phyloP scores from a whole-genome alignment of 2,888 invertebrate genomes.

The Polymixis flavicincta region DNA sequence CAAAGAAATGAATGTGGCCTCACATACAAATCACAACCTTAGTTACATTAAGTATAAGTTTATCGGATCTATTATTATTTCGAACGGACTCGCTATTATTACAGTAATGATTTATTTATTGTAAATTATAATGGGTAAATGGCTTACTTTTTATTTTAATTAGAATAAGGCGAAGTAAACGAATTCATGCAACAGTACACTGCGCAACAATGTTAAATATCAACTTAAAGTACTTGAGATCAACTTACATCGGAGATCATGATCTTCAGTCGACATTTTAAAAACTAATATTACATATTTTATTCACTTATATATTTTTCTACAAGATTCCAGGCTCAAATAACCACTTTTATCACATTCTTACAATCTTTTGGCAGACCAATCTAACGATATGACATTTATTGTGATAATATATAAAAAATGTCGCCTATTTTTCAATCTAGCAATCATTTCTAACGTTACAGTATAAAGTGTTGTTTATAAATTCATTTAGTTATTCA shows the following conservation, averaged over 20 bases:
- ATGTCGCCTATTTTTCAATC: slow-evolving; percentile 31
- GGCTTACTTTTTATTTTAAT: neutral
- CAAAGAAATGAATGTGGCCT: slow-evolving; percentile 10
- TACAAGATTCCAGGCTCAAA: slow-evolving; percentile 48
- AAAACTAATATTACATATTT: slow-evolving; percentile 67
- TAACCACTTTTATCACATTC: slow-evolving; percentile 57
- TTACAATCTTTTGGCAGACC: slow-evolving; percentile 59
- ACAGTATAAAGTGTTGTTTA: slow-evolving; percentile 25
- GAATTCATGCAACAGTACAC: slow-evolving; percentile 42
- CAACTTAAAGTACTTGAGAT: slow-evolving; percentile 85
- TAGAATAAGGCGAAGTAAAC: slow-evolving; percentile 41
- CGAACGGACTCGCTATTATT: slow-evolving; percentile 9
- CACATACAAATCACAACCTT: slow-evolving; percentile 43
- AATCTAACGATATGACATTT: slow-evolving; percentile 59
- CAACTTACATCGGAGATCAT: slow-evolving; percentile 86
- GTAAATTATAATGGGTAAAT: slow-evolving; percentile 13
- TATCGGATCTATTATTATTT: slow-evolving; percentile 5
- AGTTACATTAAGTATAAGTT: slow-evolving; percentile 23
- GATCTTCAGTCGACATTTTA: slow-evolving; percentile 82
- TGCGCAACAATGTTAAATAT: slow-evolving; percentile 67
- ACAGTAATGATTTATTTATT: neutral
- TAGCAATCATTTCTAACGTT: slow-evolving; percentile 43
- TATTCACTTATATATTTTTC: slow-evolving; percentile 59
- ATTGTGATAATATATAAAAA: slow-evolving; percentile 31
- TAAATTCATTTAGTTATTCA: slow-evolving; percentile 22